A percentile compares a stretch with the other conserved stretches of the same genome.
Conservation (phyloP, 2,888 invertebrate species). For the Coleophora flavipennella region DNA sequence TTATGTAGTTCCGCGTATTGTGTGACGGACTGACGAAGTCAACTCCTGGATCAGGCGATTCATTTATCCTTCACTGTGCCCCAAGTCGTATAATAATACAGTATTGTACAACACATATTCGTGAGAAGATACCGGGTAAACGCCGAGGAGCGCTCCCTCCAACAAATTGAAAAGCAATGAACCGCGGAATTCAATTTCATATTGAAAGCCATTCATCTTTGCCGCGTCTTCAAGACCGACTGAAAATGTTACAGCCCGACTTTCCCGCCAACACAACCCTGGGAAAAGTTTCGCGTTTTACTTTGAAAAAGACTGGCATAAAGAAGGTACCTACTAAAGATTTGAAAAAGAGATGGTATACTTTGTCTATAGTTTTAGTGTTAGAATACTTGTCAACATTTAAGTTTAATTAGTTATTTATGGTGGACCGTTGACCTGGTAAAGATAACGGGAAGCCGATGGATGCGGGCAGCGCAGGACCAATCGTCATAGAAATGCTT, state of each 20-base stretch:
- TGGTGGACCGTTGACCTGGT: no score
- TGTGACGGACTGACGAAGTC: not conserved
- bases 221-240: conserved; percentile 62
- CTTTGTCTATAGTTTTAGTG: no score
- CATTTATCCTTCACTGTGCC: conserved; percentile 1
- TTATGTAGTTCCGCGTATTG: not conserved
- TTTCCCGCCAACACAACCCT: conserved; percentile 32
- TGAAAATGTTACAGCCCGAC: conserved; percentile 66
- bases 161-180: conserved; percentile 77
- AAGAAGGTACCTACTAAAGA: no score
- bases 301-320: no score
- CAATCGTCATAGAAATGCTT: no score
- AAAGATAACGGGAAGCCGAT: no score
- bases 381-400: no score
- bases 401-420: no score
- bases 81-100: conserved; percentile 3
- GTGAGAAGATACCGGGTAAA: conserved; percentile 49
- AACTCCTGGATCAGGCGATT: not conserved
- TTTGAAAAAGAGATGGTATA: no score
- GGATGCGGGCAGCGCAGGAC: no score
- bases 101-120: conserved; percentile 32
- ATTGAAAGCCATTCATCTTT: conserved; percentile 76
- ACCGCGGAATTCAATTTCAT: conserved; percentile 80
- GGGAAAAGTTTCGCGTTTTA: no score
- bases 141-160: conserved; percentile 59